Base-by-base conservation (phyloP, 2,113 vertebrate species). In the Neodontobutis hainanensis region DNA sequence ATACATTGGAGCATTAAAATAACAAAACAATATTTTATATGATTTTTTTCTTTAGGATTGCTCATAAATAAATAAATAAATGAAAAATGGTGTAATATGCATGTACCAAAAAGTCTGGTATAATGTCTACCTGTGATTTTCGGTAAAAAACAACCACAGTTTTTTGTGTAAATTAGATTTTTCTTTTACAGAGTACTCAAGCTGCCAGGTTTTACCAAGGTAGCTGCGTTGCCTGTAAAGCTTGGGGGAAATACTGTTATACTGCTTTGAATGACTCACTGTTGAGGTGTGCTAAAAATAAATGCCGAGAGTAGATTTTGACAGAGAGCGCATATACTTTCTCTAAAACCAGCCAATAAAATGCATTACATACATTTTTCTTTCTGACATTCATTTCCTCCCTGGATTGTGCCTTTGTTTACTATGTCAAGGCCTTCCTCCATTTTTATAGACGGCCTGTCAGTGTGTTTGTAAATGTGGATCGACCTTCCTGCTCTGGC, bases 401-500 rank as follows among this genome's bases (percentile, higher is more conserved):
- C 16, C 57, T 51, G 58, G 40, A 75, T 32, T 61, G 51, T 47
- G 55, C 52, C 60, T 58, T 11, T 71, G 67, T 75, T 75, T 72
- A 75, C 43, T 75, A 61, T 44, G 68, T 75, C 69, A 62, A 73
- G 69, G 46, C 16, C 50, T 10, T 1, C 70, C 51, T 72, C 32
- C 46, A 56, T 85, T 52, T 78, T 80, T 52, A 48, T 59, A 78
- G 56, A 49, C 9, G 48, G 66, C 52, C 62, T 60, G 49, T 80
- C 68, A 80, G 52, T 45, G 8, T 77, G 66, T 83, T 80, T 80
- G 75, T 70, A 60, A 77, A 74, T 76, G 73, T 70, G 77, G 70
- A 60, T 62, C 48, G 11, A 64, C 49, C 70, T 58, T 66, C 75
- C 50, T 16, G 61, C 62, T 53, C n/a, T 7, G 34, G 27, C 38